Base-by-base conservation (phyloP, 2,888 invertebrate genomes). In the Cyaniris semiargus region DNA sequence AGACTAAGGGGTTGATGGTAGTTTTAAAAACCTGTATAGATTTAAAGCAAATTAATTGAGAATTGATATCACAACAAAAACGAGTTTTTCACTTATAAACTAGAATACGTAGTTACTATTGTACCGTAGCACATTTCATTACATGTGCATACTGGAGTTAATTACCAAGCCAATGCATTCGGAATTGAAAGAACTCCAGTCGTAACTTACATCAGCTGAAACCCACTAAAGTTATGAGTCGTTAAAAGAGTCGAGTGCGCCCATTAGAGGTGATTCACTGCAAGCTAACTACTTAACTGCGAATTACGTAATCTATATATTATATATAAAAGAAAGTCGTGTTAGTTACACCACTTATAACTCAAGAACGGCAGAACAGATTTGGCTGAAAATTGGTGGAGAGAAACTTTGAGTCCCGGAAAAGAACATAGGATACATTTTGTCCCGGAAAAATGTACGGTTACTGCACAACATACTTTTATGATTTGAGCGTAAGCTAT, bases 271-370 rank as follows among this genome's bases (percentile, higher is more conserved):
- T 76, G 44, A 76, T 76, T 70, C 76, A 60, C 70, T 76, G 76
- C 76, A 70, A 76, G 76, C 38, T 71, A 38, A 71, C 76, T 76
- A 70, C 66, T 70, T 70, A 44, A 44, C 76, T 76, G 27, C 18
- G 15, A 76, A 76, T 76, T 76, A 76, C 66, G 66, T 76, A 70
- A 76, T n/a, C n/a, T n/a, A n/a, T n/a, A n/a, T n/a, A n/a, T n/a
- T n/a, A n/a, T n/a, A n/a, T n/a, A n/a, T n/a, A n/a, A n/a, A n/a
- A n/a, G n/a, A n/a, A n/a, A n/a, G n/a, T n/a, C n/a, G n/a, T n/a
- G n/a, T n/a, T n/a, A n/a, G n/a, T n/a, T n/a, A n/a, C n/a, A n/a
- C n/a, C n/a, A n/a, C n/a, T n/a, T n/a, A n/a, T n/a, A n/a, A n/a
- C n/a, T n/a, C n/a, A n/a, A n/a, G n/a, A n/a, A n/a, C n/a, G n/a